A percentile compares a stretch with the other conserved stretches of the same genome.
phyloP scores from a whole-genome alignment of 2,888 invertebrate genomes.

The Apamea monoglypha region DNA sequence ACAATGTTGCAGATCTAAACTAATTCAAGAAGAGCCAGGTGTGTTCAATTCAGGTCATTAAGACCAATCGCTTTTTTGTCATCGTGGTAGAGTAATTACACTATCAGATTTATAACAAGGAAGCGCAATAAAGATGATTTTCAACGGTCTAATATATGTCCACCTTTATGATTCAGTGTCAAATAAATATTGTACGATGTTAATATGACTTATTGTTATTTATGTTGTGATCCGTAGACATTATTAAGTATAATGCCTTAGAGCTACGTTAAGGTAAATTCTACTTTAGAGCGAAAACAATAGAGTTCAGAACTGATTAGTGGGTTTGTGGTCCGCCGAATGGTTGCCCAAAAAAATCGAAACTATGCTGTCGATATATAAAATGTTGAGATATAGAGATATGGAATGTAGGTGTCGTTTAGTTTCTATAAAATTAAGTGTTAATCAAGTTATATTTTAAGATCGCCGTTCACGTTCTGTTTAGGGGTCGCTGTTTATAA shows the following conservation, averaged over 20 bases:
- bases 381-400: slow-evolving; percentile 43
- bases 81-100: slow-evolving; percentile 53
- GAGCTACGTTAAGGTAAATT: slow-evolving; percentile 1
- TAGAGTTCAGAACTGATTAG: slow-evolving; percentile 30
- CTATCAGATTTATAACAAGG: slow-evolving; percentile 66
- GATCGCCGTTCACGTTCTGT: slow-evolving; percentile 17
- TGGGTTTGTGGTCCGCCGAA: background rate
- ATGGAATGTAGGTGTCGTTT: slow-evolving; percentile 41
- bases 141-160: slow-evolving; percentile 58
- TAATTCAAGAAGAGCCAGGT: slow-evolving; percentile 1
- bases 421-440: slow-evolving; percentile 34
- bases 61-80: slow-evolving; percentile 32
- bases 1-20: slow-evolving; percentile 7
- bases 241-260: slow-evolving; percentile 54
- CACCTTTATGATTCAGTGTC: slow-evolving; percentile 55
- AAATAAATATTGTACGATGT: slow-evolving; percentile 61
- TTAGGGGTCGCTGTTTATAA: slow-evolving; percentile 10
- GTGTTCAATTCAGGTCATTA: slow-evolving; percentile 30
- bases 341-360: slow-evolving; percentile 39
- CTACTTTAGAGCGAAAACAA: background rate
- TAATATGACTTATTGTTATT: slow-evolving; percentile 62
- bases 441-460: slow-evolving; percentile 50
- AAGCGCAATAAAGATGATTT: slow-evolving; percentile 67
- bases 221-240: slow-evolving; percentile 55
- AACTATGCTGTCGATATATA: slow-evolving; percentile 49